Evolutionary conservation across 2,113 vertebrate species (phyloP).

Genomic region (Mus pahari): DNA sequence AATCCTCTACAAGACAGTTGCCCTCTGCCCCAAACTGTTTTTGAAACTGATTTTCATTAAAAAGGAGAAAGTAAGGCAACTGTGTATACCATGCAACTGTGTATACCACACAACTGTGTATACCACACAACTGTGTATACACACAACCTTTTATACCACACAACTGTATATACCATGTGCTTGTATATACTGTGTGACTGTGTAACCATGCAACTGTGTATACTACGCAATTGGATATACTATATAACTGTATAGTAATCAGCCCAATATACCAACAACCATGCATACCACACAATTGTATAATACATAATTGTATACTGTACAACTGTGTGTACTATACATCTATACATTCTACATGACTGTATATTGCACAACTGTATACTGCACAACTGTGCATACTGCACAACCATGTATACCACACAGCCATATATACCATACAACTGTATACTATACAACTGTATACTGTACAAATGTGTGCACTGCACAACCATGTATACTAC

Average conservation of each 20-base stretch:
- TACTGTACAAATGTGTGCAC: neutral
- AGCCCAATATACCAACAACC: neutral
- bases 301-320: too few relatives aligned
- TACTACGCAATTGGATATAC: too few relatives aligned
- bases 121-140: neutral
- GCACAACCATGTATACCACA: neutral
- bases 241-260: too few relatives aligned
- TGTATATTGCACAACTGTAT: neutral
- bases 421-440: neutral
- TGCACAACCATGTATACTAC: neutral
- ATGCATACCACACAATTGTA: too few relatives aligned
- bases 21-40: neutral
- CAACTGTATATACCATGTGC: neutral
- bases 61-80: neutral
- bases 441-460: neutral
- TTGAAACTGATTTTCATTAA: slow-evolving; percentile 8
- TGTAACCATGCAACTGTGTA: neutral
- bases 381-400: neutral
- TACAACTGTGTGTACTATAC: neutral
- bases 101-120: neutral
- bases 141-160: neutral
- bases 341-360: neutral
- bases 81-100: neutral
- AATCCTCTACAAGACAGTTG: neutral
- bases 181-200: too few relatives aligned